These are phyloP conservation scores for Chaetophractus vellerosus DNA, from an alignment of 2,797 vertebrate species.

Conservation along the genomic window DNA sequence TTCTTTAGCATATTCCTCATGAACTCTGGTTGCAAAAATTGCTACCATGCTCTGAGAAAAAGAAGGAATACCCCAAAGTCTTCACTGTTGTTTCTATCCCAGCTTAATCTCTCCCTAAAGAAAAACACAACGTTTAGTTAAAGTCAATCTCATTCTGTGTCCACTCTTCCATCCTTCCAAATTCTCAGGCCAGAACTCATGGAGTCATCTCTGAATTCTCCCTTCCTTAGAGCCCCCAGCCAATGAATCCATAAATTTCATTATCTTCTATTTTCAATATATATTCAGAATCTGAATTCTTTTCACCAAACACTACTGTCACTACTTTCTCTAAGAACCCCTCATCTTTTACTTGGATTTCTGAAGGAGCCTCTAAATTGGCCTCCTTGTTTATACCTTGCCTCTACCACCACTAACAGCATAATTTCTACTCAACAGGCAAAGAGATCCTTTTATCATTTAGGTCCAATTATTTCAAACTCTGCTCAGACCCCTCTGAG, in stretches of 20 bases:
- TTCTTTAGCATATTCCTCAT: neutral
- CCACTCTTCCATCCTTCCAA: neutral
- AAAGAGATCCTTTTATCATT: neutral
- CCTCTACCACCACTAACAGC: neutral
- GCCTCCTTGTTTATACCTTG: neutral
- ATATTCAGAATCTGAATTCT: neutral
- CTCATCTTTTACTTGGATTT: neutral
- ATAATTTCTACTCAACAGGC: neutral
- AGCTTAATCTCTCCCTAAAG: neutral
- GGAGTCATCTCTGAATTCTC: neutral
- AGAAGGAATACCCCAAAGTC: neutral
- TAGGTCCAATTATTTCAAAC: neutral
- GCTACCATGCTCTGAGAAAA: neutral
- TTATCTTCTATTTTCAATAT: neutral
- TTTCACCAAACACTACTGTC: neutral
- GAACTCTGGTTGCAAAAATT: constrained; percentile 3
- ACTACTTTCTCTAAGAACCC: neutral
- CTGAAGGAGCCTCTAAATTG: neutral
- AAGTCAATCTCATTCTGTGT: neutral
- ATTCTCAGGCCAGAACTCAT: neutral
- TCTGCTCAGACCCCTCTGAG: neutral
- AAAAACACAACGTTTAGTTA: neutral
- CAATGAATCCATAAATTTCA: neutral
- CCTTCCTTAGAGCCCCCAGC: neutral
- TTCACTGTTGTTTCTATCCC: neutral